phyloP scores from a whole-genome alignment of 1,140 invertebrate genomes.

The Lysiphlebus fabarum region DNA sequence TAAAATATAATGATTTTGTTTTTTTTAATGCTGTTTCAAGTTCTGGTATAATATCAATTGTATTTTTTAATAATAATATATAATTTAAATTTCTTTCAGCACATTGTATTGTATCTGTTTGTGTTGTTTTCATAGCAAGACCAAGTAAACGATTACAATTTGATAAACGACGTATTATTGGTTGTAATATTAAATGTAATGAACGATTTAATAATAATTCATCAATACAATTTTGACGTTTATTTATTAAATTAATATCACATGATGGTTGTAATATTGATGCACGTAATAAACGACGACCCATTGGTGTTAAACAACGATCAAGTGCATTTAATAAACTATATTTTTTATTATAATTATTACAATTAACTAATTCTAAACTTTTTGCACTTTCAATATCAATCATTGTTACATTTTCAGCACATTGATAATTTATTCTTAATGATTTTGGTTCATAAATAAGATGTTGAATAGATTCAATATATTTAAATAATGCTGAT shows the following conservation, averaged over 20 bases:
- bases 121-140: slow-evolving; percentile 58
- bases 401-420: slow-evolving; percentile 80
- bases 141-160: slow-evolving; percentile 65
- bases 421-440: slow-evolving; percentile 76
- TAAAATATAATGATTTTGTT: slow-evolving; percentile 61
- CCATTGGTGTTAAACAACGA: slow-evolving; percentile 74
- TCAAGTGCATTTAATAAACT: slow-evolving; percentile 75
- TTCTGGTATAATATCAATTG: slow-evolving; percentile 68
- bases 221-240: slow-evolving; percentile 68
- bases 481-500: slow-evolving; percentile 78
- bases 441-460: slow-evolving; percentile 74
- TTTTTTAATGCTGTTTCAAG: slow-evolving; percentile 61
- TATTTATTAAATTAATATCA: slow-evolving; percentile 63
- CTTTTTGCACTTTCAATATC: slow-evolving; percentile 68
- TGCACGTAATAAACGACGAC: slow-evolving; percentile 71
- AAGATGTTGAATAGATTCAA: slow-evolving; percentile 75
- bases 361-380: slow-evolving; percentile 70
- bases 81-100: slow-evolving; percentile 78
- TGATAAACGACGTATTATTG: slow-evolving; percentile 57
- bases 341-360: slow-evolving; percentile 46
- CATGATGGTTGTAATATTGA: slow-evolving; percentile 79
- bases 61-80: slow-evolving; percentile 73
- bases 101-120: slow-evolving; percentile 58
- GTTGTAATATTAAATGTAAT: slow-evolving; percentile 51
- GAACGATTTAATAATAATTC: slow-evolving; percentile 69